Base-by-base conservation (phyloP, 2,113 vertebrate species). In the Myiagra hebetior region DNA sequence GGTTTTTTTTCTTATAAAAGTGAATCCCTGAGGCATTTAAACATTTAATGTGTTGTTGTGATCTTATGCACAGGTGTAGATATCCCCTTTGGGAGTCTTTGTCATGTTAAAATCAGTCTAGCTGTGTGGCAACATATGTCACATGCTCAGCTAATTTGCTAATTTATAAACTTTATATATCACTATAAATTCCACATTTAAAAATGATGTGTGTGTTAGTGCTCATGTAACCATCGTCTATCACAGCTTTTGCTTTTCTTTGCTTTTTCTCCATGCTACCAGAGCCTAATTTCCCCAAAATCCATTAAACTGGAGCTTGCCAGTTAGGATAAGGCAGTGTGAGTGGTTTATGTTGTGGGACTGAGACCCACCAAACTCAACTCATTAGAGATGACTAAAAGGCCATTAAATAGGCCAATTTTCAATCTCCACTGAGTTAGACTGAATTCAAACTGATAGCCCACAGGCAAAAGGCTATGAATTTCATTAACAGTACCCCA, bases 401-500 rank as follows among this genome's bases (percentile, higher is more conserved):
- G 57, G 80, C 72, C 80, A 77, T 89, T 96, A 95, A 96, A 95
- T 89, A 93, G 94, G 88, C 81, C 84, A 68, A 79, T 94, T 96
- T 95, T 95, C 86, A 55, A 94, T 94, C 87, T 92, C 87, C 82
- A 87, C 67, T 81, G 89, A 87, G 62, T 85, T 85, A 60, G 28
- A 85, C 74, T 85, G 95, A 91, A 87, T 95, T 93, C 92, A 94
- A 93, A 92, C 93, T 89, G 91, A 92, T 94, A 91, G 89, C 87
- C 89, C 85, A 92, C 59, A 94, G 94, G 93, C 93, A 94, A 83
- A 93, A 90, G 85, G 78, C 89, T 91, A 73, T 94, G 93, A 96
- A 94, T 96, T 95, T 79, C 95, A 96, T 96, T 95, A 96, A 83
- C 75, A 49, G 64, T 77, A 74, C 68, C 96, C 93, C 79, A 73